phyloP scores from a whole-genome alignment of 2,797 vertebrate species.

The Xyrichtys novacula region DNA sequence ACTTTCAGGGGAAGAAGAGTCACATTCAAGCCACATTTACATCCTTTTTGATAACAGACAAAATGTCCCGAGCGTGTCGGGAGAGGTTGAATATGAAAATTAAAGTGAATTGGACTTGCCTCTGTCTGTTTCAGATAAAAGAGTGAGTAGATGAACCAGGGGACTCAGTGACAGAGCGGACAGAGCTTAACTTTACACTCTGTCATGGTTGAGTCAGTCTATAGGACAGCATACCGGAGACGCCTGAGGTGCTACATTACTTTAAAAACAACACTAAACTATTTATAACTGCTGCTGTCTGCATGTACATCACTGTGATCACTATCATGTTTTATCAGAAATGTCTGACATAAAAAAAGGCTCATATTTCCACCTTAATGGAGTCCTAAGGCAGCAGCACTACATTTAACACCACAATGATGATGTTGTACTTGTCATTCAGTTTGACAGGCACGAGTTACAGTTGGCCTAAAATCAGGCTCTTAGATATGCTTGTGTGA shows the following conservation, averaged over 20 bases:
- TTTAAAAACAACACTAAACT: constrained; percentile 2
- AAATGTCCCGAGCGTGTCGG: background rate
- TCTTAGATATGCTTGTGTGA: too few species aligned
- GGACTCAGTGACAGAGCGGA: background rate
- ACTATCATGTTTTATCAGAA: background rate
- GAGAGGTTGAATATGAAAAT: background rate
- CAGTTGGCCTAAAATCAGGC: too few species aligned
- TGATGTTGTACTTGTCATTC: background rate
- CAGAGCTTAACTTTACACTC: background rate
- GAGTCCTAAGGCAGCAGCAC: background rate
- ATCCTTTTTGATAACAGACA: constrained; percentile 1
- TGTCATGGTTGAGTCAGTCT: constrained; percentile 3
- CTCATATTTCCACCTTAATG: background rate
- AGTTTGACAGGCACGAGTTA: too few species aligned
- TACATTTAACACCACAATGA: background rate
- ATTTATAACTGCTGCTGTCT: background rate
- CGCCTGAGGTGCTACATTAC: constrained; percentile 18
- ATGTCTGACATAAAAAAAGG: background rate
- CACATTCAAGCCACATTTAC: constrained; percentile 24
- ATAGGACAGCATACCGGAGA: constrained; percentile 13
- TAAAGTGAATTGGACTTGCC: background rate
- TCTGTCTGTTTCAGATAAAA: constrained; percentile 4
- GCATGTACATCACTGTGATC: background rate
- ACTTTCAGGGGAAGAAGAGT: background rate
- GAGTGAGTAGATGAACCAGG: background rate